Evolutionary conservation across 2,797 vertebrate species (phyloP), one percentile per base, ranked within the genome.

Genomic region (Benthosema pterotum): DNA sequence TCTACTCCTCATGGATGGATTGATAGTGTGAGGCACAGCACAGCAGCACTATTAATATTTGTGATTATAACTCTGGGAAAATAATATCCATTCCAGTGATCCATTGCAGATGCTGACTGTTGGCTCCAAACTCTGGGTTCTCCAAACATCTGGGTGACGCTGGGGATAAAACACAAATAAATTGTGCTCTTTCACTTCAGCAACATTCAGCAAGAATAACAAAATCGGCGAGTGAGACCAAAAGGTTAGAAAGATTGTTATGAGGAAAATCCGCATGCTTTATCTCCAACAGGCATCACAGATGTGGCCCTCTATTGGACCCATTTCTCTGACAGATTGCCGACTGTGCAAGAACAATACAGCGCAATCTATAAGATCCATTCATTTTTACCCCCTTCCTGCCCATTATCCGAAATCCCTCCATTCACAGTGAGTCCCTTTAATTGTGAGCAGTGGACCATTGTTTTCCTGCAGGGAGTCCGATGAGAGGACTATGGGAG

Each of bases 1-100:
- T 89, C 72, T 46, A 85, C 70, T 83, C 70, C 63, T 57, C 3
- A 18, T 42, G 76, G 76, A 80, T 80, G 68, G 67, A 88, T 86
- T 81, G 71, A 82, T 78, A 69, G 70, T 2, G 56, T 9, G 25
- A 59, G 71, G 64, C 32, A 55, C 63, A 17, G 69, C 60, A 53
- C 68, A 46, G 22, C 67, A 28, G 52, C 71, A 75, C 65, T 82
- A 80, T 84, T 82, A 79, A 74, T 78, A 84, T 82, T 87, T 84
- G 32, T 75, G 75, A 88, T 83, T 77, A 78, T 70, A 77, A 74
- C 47, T 67, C 79, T 51, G 59, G 57, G 52, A 79, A 87, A 80
- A 81, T 58, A 55, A 74, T 63, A 75, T 78, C 50, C 8, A 38
- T 38, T 38, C 32, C 67, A 42, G 43, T 76, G 77, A 88, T 87